phyloP scores from a whole-genome alignment of 2,113 vertebrate species.

The Catharus fuscescens region DNA sequence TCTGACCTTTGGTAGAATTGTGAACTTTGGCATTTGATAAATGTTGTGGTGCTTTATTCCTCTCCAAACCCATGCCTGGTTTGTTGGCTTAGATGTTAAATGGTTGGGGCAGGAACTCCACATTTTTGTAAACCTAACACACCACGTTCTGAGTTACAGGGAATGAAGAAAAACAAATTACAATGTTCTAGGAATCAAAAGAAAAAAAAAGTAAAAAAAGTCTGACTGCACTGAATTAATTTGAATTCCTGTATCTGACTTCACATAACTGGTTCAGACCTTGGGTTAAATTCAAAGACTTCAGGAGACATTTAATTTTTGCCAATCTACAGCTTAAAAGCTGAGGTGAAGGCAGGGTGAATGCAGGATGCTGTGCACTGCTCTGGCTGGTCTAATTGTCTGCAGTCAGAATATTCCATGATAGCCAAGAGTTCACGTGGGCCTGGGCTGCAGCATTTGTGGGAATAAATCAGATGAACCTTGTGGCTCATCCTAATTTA shows the following conservation, averaged over 20 bases:
- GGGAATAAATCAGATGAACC: not conserved
- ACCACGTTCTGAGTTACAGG: not conserved
- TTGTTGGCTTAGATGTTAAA: not conserved
- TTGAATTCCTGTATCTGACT: not conserved
- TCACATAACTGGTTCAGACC: not conserved
- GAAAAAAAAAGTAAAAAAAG: not conserved
- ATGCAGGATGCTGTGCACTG: not conserved
- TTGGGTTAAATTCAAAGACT: not conserved
- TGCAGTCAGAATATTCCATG: not conserved
- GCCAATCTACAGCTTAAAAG: not conserved
- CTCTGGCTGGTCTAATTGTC: not conserved
- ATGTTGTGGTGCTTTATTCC: not conserved
- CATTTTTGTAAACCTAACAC: not conserved
- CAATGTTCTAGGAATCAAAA: not conserved
- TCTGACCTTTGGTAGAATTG: not conserved
- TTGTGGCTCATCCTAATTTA: not conserved
- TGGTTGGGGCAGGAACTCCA: not conserved
- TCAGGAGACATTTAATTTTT: not conserved
- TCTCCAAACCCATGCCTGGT: not conserved
- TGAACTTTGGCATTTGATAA: not conserved
- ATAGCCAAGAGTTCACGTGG: not conserved
- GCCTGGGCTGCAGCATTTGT: not conserved
- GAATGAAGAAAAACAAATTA: not conserved
- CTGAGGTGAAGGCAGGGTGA: not conserved
- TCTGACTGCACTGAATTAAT: not conserved